Evolutionary conservation across 2,113 vertebrate genomes (phyloP).

Genomic region (Rhombomys opimus): DNA sequence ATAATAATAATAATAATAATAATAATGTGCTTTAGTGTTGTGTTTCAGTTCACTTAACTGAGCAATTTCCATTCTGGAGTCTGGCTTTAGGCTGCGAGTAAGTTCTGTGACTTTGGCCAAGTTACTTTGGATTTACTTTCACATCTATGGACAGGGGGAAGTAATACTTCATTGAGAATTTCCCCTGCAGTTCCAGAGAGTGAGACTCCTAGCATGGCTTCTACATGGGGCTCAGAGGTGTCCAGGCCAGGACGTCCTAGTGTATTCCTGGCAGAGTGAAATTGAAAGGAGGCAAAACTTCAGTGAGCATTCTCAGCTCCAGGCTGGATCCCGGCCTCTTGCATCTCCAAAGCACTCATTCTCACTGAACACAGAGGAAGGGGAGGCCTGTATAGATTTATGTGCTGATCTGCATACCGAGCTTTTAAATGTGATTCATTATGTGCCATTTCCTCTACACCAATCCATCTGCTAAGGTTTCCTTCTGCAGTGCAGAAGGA

Average conservation of each 20-base stretch:
- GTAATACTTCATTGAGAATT: background rate
- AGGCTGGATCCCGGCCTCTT: slow-evolving; percentile 35
- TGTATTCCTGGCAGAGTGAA: background rate
- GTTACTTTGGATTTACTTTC: background rate
- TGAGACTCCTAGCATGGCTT: slow-evolving; percentile 10
- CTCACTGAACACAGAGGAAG: slow-evolving; percentile 22
- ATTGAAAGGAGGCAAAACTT: background rate
- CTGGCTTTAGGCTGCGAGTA: background rate
- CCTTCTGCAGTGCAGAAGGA: slow-evolving; percentile 71
- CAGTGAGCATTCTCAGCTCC: slow-evolving; percentile 18
- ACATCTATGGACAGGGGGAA: background rate
- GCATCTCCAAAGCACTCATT: slow-evolving; percentile 41
- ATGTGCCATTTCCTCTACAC: slow-evolving; percentile 67
- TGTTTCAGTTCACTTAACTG: slow-evolving; percentile 20
- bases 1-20: background rate
- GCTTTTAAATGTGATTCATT: slow-evolving; percentile 72
- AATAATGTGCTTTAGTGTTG: background rate
- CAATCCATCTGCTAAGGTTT: slow-evolving; percentile 73
- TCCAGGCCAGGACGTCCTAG: background rate
- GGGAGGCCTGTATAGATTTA: slow-evolving; percentile 58
- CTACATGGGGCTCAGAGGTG: background rate
- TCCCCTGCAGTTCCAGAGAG: background rate
- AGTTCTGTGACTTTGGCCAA: background rate
- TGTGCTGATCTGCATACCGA: slow-evolving; percentile 57
- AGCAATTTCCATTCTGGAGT: slow-evolving; percentile 45